phyloP scores from a whole-genome alignment of 2,113 vertebrate species.

The Phalacrocorax brasilianus region DNA sequence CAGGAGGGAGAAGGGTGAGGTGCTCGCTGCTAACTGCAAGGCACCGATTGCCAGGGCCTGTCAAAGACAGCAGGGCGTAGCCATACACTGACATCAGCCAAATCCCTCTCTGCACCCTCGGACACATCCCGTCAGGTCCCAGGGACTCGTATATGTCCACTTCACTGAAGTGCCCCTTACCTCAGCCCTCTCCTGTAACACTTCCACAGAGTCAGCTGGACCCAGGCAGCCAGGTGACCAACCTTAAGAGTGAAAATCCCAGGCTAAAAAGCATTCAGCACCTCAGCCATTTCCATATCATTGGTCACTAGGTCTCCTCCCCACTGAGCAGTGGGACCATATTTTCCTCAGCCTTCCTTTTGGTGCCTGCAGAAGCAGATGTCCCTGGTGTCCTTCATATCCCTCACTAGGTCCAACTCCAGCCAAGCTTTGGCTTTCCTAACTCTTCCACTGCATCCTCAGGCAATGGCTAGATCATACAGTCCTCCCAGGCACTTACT shows the following conservation, averaged over 20 bases:
- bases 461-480: neutral
- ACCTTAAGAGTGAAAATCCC: neutral
- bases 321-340: fast-evolving
- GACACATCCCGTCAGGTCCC: neutral
- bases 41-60: neutral
- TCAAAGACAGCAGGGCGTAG: neutral
- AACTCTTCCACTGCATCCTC: neutral
- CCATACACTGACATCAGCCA: neutral
- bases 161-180: neutral
- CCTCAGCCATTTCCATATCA: neutral
- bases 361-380: neutral
- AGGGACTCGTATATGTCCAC: fast-evolving
- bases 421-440: neutral
- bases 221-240: neutral
- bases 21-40: neutral
- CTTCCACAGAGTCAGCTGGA: neutral
- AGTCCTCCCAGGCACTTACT: neutral
- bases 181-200: neutral
- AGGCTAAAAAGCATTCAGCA: neutral
- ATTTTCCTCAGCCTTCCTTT: neutral
- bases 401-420: neutral
- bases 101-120: neutral
- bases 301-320: neutral
- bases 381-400: neutral
- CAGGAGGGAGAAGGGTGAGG: neutral